Evolutionary conservation across 2,797 vertebrate genomes (phyloP).

Genomic region (Acrossocheilus wenchowensis): DNA sequence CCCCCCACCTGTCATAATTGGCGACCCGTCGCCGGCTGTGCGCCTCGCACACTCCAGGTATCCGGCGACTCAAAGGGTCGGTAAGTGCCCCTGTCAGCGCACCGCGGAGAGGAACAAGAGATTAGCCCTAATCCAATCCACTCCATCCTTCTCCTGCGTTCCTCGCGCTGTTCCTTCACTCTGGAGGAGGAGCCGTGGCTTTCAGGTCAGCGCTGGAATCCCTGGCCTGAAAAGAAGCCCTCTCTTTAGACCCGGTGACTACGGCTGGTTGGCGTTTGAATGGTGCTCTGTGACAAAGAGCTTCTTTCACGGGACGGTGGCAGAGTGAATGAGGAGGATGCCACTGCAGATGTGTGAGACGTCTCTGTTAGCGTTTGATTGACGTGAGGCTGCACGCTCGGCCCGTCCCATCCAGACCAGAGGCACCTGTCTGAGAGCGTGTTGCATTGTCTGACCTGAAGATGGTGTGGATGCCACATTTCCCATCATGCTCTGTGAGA

Average conservation of each 20-base stretch:
- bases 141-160: slow-evolving; percentile 74
- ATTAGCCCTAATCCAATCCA: slow-evolving; percentile 93
- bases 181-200: slow-evolving; percentile 83
- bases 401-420: background rate
- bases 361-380: slow-evolving; percentile 85
- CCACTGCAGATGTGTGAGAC: slow-evolving; percentile 82
- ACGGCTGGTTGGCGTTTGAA: slow-evolving; percentile 73
- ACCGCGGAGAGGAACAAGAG: slow-evolving; percentile 86
- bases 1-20: slow-evolving; percentile 52
- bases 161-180: slow-evolving; percentile 81
- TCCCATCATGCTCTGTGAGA: background rate
- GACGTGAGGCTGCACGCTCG: slow-evolving; percentile 80
- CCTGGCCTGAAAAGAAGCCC: slow-evolving; percentile 78
- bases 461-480: background rate
- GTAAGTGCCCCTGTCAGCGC: slow-evolving; percentile 86
- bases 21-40: slow-evolving; percentile 22
- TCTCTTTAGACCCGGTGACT: slow-evolving; percentile 77
- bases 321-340: slow-evolving; percentile 80
- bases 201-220: slow-evolving; percentile 86
- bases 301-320: slow-evolving; percentile 73
- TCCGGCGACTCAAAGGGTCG: slow-evolving; percentile 78
- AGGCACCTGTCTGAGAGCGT: slow-evolving; percentile 15
- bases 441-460: slow-evolving; percentile 14
- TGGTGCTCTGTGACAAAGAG: slow-evolving; percentile 78
- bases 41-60: slow-evolving; percentile 65